Evolutionary conservation across 2,113 vertebrate species (phyloP).

Genomic region (Callipepla californica): DNA sequence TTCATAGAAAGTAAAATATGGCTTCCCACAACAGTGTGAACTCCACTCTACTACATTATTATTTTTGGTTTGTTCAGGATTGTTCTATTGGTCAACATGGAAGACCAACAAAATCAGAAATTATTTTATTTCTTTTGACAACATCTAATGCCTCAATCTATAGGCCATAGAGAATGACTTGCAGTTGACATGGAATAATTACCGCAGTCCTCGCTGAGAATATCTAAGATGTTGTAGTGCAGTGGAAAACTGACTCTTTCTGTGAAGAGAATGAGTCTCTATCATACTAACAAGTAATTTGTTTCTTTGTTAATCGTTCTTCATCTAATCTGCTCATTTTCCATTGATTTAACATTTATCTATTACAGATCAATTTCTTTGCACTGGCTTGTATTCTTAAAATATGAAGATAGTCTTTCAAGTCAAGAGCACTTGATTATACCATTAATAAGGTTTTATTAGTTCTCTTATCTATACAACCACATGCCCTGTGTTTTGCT

Average conservation of each 20-base stretch:
- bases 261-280: background rate
- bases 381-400: background rate
- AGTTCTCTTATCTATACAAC: background rate
- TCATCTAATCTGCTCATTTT: background rate
- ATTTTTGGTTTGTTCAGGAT: background rate
- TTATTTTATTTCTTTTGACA: background rate
- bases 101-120: background rate
- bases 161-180: background rate
- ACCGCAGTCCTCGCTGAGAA: background rate
- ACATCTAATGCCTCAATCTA: background rate
- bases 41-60: background rate
- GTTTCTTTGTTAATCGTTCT: background rate
- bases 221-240: background rate
- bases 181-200: background rate
- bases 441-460: background rate
- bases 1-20: background rate
- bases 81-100: background rate
- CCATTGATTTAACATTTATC: background rate
- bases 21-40: accelerated
- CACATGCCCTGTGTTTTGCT: background rate
- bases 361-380: background rate
- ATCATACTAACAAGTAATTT: background rate
- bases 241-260: background rate
- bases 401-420: background rate
- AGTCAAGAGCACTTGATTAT: background rate